Base-by-base conservation (phyloP, 2,113 vertebrate species). In the Oryzias javanicus region DNA sequence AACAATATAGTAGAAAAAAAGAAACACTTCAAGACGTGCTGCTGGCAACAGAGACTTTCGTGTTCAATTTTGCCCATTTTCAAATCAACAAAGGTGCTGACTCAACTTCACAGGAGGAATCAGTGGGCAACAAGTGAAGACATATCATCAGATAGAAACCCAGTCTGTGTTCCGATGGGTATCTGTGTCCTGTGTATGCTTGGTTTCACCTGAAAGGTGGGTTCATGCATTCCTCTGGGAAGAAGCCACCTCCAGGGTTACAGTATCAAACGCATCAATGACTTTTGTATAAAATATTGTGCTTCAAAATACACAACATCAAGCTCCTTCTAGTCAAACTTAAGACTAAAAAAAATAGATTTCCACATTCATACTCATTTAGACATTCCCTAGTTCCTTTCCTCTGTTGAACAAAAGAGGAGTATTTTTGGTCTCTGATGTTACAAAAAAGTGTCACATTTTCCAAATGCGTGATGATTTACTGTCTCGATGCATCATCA, bases 161-260 rank as follows among this genome's bases (percentile, higher is more conserved):
- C 17, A 72, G 64, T 83, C 71, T 59, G 17, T 13, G 14, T 1
- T 0, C 7, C 20, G 50, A 14, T 70, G 42, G 42, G 29, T 51
- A 48, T 52, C 19, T 61, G 49, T 18, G 42, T 66, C 57, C 48
- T 52, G 24, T 29, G 17, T 35, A 15, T 41, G 52, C n/a, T 48
- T 55, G 58, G 66, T 57, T 71, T 60, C 44, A 75, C 58, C 53
- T 74, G 42, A 64, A 14, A 49, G 49, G 15, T 58, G 29, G 60
- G 16, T 61, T 16, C 0, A 46, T 25, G 47, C 20, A 19, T 60
- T 58, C 19, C 25, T 49, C 24, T 4, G 14, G 27, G n/a, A 51
- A 53, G 64, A 29, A 76, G n/a, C 22, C 50, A 50, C 42, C 2
- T 42, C 12, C 14, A 15, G 10, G 16, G 15, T 29, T 42, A 25